Evolutionary conservation across 2,888 invertebrate species (phyloP), one percentile per base, ranked within the genome.

Genomic region (Lampropteryx suffumata): DNA sequence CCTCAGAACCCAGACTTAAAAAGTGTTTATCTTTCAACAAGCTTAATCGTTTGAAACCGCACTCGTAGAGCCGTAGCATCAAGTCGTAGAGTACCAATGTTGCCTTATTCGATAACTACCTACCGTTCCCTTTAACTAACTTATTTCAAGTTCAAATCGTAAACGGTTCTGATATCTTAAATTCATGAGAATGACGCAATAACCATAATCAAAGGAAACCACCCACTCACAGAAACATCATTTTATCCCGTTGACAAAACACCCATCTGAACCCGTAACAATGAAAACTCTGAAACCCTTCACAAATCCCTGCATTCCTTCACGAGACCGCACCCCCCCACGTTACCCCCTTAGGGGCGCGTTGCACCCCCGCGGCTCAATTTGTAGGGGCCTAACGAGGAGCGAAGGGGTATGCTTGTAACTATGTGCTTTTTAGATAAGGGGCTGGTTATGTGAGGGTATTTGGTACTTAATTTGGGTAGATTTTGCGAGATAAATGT

Each of bases 351-450:
- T n/a, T 57, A 43, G 46, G 58, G 62, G 62, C 47, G 44, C 41
- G 44, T 44, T 42, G 47, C 62, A 55, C 44, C 57, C 48, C 51
- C 69, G 71, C 64, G 68, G 71, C 76, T 70, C 77, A 72, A 74
- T 75, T 72, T 68, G 73, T 59, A 56, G 58, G 64, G 60, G 44
- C 42, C 78, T 84, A 81, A 83, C 84, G 84, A 82, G 76, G 75
- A 81, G 82, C 66, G 72, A 80, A 77, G 72, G 70, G 71, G 56
- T 62, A 55, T 46, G 34, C 39, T 41, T 36, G 57, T 55, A 53
- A 53, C 53, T 58, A 61, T 56, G 56, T 58, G 58, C 53, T 55
- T 52, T 50, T 33, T 45, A 61, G 58, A 61, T 58, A 58, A 56
- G 52, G 56, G 54, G 44, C 53, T 48, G 48, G 54, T 56, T 60